Base-by-base conservation (phyloP, 2,888 invertebrate genomes). In the Hartigia nigra region DNA sequence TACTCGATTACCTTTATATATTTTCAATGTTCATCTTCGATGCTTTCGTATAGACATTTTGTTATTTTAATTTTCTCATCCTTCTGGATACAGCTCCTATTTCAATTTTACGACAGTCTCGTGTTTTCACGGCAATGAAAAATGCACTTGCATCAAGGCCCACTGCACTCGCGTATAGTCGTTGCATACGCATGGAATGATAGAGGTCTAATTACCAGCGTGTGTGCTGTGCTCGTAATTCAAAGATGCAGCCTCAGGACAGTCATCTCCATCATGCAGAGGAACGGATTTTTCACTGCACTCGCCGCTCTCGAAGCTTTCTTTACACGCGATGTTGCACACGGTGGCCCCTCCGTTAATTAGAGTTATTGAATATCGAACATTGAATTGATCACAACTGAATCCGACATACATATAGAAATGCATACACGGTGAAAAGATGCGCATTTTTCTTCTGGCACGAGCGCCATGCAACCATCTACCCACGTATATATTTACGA, bases 331-430 rank as follows among this genome's bases (percentile, higher is more conserved):
- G 23, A 55, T 55, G 55, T 9, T 55, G 55, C 55, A 55, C 55
- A 55, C 55, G 55, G 55, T 55, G 55, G 23, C 55, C 55, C 55
- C 55, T n/a, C 55, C 34, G 34, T 55, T 74, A 76, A 83, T 84
- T 79, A 81, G 78, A 80, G 70, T 85, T 82, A 84, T 84, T 82
- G 81, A 84, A 85, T 80, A 82, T 79, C 74, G 79, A 75, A n/a
- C 74, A 76, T 80, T 70, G 79, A 77, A 80, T 85, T 84, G 82
- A 85, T 84, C 82, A 74, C 74, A 9, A 55, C 55, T 55, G 55
- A 23, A 55, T 55, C 55, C 23, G 55, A 55, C 55, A 23, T 23
- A 55, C 9, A 55, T 55, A 23, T 23, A 55, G 55, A 55, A 55
- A 55, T 55, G 23, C 23, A 39, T 55, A 2, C 23, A 23, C 23